phyloP scores from a whole-genome alignment of 2,888 invertebrate species.

The Elmis aenea region DNA sequence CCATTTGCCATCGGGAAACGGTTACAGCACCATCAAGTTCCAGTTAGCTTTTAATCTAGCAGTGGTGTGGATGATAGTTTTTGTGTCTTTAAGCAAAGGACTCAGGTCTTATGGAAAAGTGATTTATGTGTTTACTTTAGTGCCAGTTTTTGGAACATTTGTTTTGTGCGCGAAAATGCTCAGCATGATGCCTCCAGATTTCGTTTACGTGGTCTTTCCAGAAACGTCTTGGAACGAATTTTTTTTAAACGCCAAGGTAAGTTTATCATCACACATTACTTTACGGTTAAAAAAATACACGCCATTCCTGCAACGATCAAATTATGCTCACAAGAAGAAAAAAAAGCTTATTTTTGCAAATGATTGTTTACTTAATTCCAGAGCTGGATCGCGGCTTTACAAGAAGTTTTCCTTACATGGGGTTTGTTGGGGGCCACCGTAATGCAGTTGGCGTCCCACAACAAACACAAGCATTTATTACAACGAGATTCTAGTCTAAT shows the following conservation, averaged over 20 bases:
- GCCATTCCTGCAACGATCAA: too few species aligned
- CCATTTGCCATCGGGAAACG: constrained; percentile 39
- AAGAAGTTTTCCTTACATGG: constrained; percentile 87
- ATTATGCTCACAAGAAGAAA: not conserved
- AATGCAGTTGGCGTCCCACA: constrained; percentile 76
- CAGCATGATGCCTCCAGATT: constrained; percentile 64
- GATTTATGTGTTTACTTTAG: constrained; percentile 70
- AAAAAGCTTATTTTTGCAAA: not conserved
- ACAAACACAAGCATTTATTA: constrained; percentile 61
- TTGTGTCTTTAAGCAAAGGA: constrained; percentile 83
- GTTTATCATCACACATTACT: too few species aligned
- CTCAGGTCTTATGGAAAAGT: constrained; percentile 80
- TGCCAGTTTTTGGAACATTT: constrained; percentile 72
- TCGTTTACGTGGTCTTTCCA: constrained; percentile 66
- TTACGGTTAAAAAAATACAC: too few species aligned
- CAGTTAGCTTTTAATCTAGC: constrained; percentile 87
- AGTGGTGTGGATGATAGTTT: constrained; percentile 86
- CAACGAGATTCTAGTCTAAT: constrained; percentile 63
- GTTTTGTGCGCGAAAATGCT: constrained; percentile 70
- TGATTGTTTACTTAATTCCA: constrained; percentile 46
- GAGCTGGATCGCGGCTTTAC: constrained; percentile 86
- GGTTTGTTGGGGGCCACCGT: constrained; percentile 74
- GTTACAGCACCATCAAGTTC: constrained; percentile 68
- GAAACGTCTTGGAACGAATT: constrained; percentile 81
- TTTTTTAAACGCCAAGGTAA: constrained; percentile 74